Conservation (phyloP, 2,888 invertebrate species). For the Tipula unca region DNA sequence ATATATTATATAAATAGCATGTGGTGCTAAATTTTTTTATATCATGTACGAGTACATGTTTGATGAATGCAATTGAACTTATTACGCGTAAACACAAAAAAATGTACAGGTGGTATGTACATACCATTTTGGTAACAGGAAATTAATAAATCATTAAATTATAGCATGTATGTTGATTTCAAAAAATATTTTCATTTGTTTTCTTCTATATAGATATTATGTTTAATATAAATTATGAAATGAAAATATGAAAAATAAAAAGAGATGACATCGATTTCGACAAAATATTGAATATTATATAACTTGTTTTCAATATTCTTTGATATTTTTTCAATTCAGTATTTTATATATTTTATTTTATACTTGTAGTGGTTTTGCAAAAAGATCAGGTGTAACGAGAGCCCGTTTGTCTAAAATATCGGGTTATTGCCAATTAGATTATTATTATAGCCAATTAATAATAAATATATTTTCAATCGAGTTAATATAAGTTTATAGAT, state of each 20-base stretch:
- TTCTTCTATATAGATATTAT: neutral
- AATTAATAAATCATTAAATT: neutral
- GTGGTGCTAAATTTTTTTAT: neutral
- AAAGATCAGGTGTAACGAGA: slow-evolving; percentile 33
- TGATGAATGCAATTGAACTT: neutral
- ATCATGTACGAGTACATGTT: too few relatives aligned
- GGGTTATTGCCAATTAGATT: slow-evolving; percentile 20
- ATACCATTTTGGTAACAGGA: neutral
- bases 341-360: neutral
- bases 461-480: slow-evolving; percentile 18
- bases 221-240: neutral
- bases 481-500: neutral
- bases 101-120: neutral
- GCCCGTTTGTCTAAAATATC: slow-evolving; percentile 25
- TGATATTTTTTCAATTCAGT: neutral
- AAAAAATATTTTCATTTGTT: neutral
- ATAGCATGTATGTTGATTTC: neutral
- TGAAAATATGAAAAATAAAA: slow-evolving; percentile 16
- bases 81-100: neutral
- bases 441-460: slow-evolving; percentile 17
- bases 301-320: neutral
- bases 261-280: slow-evolving; percentile 19
- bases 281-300: neutral
- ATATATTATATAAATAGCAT: slow-evolving; percentile 14
- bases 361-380: slow-evolving; percentile 25